Evolutionary conservation across 2,797 vertebrate genomes (phyloP).

Genomic region (Nannoperca australis): DNA sequence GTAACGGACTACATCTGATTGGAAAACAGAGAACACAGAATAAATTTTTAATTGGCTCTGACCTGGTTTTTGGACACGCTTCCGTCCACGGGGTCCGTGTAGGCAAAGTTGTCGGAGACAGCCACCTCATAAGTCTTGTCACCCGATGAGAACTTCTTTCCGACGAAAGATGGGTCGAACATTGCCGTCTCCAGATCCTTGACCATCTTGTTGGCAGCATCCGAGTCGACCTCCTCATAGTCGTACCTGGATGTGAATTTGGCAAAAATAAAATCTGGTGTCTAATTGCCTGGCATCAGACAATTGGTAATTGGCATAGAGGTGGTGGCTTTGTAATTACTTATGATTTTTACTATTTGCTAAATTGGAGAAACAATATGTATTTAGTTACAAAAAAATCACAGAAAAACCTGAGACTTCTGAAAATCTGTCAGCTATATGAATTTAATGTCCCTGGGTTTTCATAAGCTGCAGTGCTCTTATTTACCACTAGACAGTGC

Average conservation of each 20-base stretch:
- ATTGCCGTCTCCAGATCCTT: conserved; percentile 92
- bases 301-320: background rate
- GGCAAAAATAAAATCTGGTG: background rate
- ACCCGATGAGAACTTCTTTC: conserved; percentile 90
- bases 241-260: conserved; percentile 87
- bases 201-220: conserved; percentile 95
- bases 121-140: conserved; percentile 94
- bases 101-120: conserved; percentile 95
- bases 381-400: background rate
- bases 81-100: conserved; percentile 95
- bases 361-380: background rate
- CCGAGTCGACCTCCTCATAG: conserved; percentile 97
- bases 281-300: background rate
- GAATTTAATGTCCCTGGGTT: background rate
- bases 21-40: background rate
- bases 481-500: conserved; percentile 56
- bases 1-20: background rate
- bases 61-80: conserved; percentile 98
- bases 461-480: conserved; percentile 28
- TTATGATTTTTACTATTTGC: background rate
- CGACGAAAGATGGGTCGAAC: conserved; percentile 91
- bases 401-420: background rate
- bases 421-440: background rate
- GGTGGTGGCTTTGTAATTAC: background rate
- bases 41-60: background rate